Evolutionary conservation across 2,888 invertebrate genomes (phyloP), one percentile per base, ranked within the genome.

Genomic region (Odontothrips loti): DNA sequence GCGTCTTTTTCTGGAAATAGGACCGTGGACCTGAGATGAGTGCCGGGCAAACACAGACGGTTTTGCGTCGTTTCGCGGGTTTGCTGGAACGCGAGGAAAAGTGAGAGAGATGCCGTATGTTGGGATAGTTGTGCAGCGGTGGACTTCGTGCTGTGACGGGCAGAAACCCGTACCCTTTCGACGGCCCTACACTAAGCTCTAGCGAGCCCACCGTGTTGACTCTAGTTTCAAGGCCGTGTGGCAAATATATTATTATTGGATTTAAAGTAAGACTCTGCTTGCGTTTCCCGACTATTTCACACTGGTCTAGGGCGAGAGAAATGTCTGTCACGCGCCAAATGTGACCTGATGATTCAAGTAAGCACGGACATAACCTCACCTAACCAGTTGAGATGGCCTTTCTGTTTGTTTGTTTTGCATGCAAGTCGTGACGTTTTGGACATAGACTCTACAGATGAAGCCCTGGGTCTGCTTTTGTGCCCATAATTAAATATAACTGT

Each of bases 1-100:
- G 88, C 88, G 88, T 88, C 88, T 87, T 87, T 43, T 86, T 86
- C 87, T 87, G 86, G 86, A 87, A 88, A 87, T 87, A 86, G 86
- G 85, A 85, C 84, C 84, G 84, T 84, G 84, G 84, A 85, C 85
- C 84, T 85, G 80, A 80, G 83, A 84, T 29, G 79, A 79, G 80
- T 27, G 78, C 80, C 79, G 47, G 68, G 34, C 23, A 29, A 58
- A 20, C 80, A 79, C 79, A 79, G 79, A 63, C 81, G 79, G 81
- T 79, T 47, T 80, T 80, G 78, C 79, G 81, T 81, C 80, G 34
- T 79, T 81, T 81, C 80, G 10, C 58, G 58, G 58, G 58, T 58
- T 6, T 2, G 34, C 34, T 43, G 34, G 34, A 43, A 43, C 34
- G 58, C 58, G 58, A 17, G 6, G 58, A 58, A 58, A 15, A 15